Evolutionary conservation across 2,888 invertebrate species (phyloP).

Genomic region (Dryobota labecula): DNA sequence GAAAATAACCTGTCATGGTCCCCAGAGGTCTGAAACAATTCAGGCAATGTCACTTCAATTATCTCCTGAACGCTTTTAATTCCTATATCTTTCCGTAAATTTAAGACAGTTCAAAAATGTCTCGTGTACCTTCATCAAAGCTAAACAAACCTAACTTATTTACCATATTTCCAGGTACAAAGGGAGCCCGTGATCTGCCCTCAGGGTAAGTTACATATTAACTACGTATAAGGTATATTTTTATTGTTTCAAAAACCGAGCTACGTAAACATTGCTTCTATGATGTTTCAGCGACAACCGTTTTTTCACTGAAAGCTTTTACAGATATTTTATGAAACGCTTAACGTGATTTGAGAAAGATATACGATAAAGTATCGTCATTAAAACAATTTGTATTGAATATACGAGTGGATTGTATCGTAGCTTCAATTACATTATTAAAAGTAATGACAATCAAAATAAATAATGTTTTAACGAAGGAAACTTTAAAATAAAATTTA

Average conservation of each 20-base stretch:
- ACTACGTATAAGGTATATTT: constrained; percentile 45
- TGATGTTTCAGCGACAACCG: constrained; percentile 24
- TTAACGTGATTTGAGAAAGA: constrained; percentile 24
- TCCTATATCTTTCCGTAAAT: constrained; percentile 37
- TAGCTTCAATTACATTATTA: constrained; percentile 1
- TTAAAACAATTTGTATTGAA: constrained; percentile 13
- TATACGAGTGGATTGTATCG: background rate
- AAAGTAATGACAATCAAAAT: background rate
- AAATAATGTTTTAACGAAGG: background rate
- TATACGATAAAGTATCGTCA: constrained; percentile 15
- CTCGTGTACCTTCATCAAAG: constrained; percentile 56
- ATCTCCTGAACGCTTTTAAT: constrained; percentile 37
- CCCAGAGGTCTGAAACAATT: constrained; percentile 24
- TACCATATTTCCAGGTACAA: constrained; percentile 68
- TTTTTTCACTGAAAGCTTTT: constrained; percentile 40
- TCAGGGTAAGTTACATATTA: constrained; percentile 61
- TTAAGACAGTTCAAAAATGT: constrained; percentile 52
- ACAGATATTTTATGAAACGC: constrained; percentile 31
- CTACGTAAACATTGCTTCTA: constrained; percentile 28
- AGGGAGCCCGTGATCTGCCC: constrained; percentile 61
- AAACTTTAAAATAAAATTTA: background rate
- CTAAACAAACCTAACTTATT: constrained; percentile 61
- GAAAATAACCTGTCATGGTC: constrained; percentile 15
- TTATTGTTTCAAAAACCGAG: constrained; percentile 54
- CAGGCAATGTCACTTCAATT: constrained; percentile 33